Base-by-base conservation (phyloP, 2,113 vertebrate species). In the Illadopsis cleaveri region DNA sequence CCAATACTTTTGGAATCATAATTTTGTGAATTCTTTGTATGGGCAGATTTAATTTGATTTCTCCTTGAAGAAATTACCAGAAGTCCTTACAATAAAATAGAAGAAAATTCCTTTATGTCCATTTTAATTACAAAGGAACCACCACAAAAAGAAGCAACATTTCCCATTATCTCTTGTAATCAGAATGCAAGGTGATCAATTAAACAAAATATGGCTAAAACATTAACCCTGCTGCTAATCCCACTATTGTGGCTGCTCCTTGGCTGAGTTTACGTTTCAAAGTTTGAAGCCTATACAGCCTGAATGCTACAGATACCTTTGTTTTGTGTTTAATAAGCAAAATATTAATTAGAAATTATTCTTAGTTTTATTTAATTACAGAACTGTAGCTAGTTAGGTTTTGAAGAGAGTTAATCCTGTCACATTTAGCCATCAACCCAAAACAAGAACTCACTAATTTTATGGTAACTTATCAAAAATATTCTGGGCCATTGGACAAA, bases 321-420 rank as follows among this genome's bases (percentile, higher is more conserved):
- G 5, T 72, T 57, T 51, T 93, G 28, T 42, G 37, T 94, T 85
- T 95, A 91, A 70, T 91, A 95, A 94, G 93, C 12, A 93, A 90
- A 89, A 64, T 71, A 82, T 90, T 93, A 94, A 96, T 95, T 93
- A 58, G 89, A 97, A 96, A 21, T 40, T 66, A 65, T 64, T 81
- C 54, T 62, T 57, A 57, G 5, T 35, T 95, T 89, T 85, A 72
- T 92, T 95, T 95, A 93, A 91, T 97, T 95, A 94, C 44, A 91
- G 56, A 93, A 80, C 11, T 83, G 60, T 31, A 75, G 11, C 56
- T 96, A 96, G 89, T 80, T 96, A 95, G 28, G 11, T 78, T 88
- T 53, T 85, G 21, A 58, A 53, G 83, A 93, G 66, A 96, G 90
- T 45, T 80, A 94, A 95, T 11, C 23, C 65, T 80, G 61, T 88